Evolutionary conservation across 1,140 invertebrate species (phyloP).

Genomic region (Artemia franciscana): DNA sequence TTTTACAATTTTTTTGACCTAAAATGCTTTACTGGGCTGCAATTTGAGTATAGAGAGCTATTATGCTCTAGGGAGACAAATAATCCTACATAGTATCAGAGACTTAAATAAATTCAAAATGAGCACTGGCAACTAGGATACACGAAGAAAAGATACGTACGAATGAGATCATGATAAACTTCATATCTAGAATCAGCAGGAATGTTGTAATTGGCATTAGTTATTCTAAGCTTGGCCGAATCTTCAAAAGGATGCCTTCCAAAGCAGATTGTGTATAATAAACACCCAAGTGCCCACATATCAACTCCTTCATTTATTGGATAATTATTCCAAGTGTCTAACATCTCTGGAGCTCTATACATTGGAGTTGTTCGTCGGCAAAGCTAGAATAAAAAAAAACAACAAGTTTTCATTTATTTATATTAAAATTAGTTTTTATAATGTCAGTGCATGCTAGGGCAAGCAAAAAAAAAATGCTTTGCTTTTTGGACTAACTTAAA

Average conservation of each 20-base stretch:
- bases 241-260: slow-evolving; percentile 88
- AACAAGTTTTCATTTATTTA: background rate
- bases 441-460: too few species aligned
- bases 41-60: too few species aligned
- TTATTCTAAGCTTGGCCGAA: slow-evolving; percentile 74
- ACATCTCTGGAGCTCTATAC: slow-evolving; percentile 82
- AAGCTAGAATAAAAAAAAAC: slow-evolving; percentile 23
- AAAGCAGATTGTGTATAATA: slow-evolving; percentile 77
- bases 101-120: too few species aligned
- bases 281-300: slow-evolving; percentile 91
- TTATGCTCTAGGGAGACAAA: too few species aligned
- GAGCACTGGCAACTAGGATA: too few species aligned
- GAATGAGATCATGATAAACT: slow-evolving; percentile 72
- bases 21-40: too few species aligned
- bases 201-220: slow-evolving; percentile 83
- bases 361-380: slow-evolving; percentile 56
- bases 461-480: too few species aligned
- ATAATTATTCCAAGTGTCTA: slow-evolving; percentile 92
- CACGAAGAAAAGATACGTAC: too few species aligned
- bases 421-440: background rate
- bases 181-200: slow-evolving; percentile 53
- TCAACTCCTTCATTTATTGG: slow-evolving; percentile 69
- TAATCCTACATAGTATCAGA: too few species aligned
- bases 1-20: too few species aligned
- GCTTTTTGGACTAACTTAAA: background rate